Base-by-base conservation (phyloP, 1,140 invertebrate species). In the Hylaeus anthracinus region DNA sequence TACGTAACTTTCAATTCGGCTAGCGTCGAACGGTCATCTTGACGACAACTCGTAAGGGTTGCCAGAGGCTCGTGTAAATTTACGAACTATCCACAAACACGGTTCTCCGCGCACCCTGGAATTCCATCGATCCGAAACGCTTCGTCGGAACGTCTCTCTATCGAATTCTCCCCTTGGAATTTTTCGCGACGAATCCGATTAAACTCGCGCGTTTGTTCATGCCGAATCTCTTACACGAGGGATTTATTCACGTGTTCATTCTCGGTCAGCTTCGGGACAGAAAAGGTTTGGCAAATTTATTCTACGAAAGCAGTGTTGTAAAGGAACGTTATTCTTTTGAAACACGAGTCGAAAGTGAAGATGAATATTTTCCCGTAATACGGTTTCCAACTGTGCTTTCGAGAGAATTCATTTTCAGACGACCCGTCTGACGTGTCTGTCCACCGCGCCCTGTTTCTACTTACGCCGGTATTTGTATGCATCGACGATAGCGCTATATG, bases 1-100 rank as follows among this genome's bases (percentile, higher is more conserved):
- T 91, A 91, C 90, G 86, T 88, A 91, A 89, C 90, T 90, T 91
- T 91, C 88, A 90, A 92, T 91, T 91, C 86, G 86, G 86, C 86
- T 84, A 83, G 84, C 79, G 77, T 58, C 64, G 88, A 88, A 82
- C 84, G 84, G 87, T 86, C 84, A 88, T 83, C 88, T 81, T 79
- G 81, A 80, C 66, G 69, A 74, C 69, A 69, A 85, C 63, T 79
- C 45, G 81, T 79, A 79, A 84, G 87, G 81, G 86, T 82, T 81
- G 84, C 82, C 75, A 48, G 63, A 0, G 64, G 75, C 41, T 58
- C 71, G 76, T 86, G 87, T 88, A 88, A 91, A 90, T 91, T 90
- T 89, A 89, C 88, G 80, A 81, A 84, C 80, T 72, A 75, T 77
- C 83, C 61, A 74, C 82, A 79, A 80, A 82, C 76, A 78, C 70